Evolutionary conservation across 2,113 vertebrate genomes (phyloP).

Genomic region (Saimiri boliviensis): DNA sequence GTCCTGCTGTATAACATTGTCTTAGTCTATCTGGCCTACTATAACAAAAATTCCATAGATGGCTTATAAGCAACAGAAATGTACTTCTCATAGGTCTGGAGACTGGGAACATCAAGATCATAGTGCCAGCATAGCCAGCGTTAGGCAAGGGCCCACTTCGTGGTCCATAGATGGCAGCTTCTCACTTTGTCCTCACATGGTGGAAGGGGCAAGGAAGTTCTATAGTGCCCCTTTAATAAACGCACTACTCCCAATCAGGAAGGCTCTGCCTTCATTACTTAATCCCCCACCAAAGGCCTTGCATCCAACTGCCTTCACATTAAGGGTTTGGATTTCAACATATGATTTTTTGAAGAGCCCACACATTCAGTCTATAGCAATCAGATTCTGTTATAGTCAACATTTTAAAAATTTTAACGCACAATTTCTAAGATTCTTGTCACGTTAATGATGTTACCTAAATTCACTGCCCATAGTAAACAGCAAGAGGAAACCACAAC

Average conservation of each 20-base stretch:
- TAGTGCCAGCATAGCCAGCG: accelerated
- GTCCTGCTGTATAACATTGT: not conserved
- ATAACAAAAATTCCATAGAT: not conserved
- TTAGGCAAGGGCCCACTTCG: not conserved
- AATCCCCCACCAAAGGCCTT: too few species aligned
- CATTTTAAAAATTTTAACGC: not conserved
- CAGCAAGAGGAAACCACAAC: not conserved
- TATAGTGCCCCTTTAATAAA: not conserved
- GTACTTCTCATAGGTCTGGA: not conserved
- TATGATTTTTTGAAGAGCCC: not conserved
- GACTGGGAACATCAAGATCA: not conserved
- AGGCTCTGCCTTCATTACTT: not conserved
- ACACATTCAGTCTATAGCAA: not conserved
- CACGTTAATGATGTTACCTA: not conserved
- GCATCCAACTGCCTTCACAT: not conserved
- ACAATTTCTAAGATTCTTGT: constrained; percentile 11
- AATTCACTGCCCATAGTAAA: constrained; percentile 18
- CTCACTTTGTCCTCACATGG: not conserved
- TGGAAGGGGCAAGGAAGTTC: not conserved
- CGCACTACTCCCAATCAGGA: accelerated
- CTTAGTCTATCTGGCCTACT: not conserved
- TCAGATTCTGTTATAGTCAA: not conserved
- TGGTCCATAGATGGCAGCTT: not conserved
- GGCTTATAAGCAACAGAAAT: not conserved
- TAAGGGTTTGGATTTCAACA: not conserved